These are phyloP conservation scores for Pseudopipra pipra DNA, from an alignment of 2,113 vertebrate species.

Conservation along the genomic window DNA sequence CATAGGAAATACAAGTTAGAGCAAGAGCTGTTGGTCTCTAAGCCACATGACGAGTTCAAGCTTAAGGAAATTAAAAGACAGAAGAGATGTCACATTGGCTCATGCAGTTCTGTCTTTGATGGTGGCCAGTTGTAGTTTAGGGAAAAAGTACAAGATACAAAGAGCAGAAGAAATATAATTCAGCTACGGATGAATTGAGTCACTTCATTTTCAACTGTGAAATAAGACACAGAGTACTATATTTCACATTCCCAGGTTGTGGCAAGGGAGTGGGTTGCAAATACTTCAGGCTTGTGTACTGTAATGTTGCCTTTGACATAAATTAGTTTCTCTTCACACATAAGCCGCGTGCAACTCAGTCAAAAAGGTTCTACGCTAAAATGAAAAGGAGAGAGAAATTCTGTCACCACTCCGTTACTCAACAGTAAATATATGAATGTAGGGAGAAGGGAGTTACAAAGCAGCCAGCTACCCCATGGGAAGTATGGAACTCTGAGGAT, in stretches of 20 bases:
- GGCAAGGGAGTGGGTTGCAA: neutral
- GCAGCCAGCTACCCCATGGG: neutral
- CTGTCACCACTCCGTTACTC: neutral
- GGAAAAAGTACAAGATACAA: neutral
- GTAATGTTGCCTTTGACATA: neutral
- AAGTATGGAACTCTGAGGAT: neutral
- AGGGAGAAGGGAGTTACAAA: neutral
- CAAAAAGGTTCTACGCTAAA: neutral
- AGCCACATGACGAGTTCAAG: neutral
- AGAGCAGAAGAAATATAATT: neutral
- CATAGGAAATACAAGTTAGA: neutral
- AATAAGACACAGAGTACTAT: neutral
- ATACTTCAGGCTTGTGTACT: neutral
- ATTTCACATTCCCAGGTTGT: neutral
- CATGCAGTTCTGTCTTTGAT: neutral
- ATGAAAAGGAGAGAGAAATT: neutral
- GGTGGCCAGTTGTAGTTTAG: neutral
- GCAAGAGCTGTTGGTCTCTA: neutral
- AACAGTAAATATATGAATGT: neutral
- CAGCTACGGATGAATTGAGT: neutral
- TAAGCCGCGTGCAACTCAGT: neutral
- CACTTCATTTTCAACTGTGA: neutral
- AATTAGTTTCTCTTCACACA: neutral
- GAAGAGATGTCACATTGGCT: neutral
- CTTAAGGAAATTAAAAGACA: neutral